Base-by-base conservation (phyloP, 2,888 invertebrate species). In the Yponomeuta plumbellus region DNA sequence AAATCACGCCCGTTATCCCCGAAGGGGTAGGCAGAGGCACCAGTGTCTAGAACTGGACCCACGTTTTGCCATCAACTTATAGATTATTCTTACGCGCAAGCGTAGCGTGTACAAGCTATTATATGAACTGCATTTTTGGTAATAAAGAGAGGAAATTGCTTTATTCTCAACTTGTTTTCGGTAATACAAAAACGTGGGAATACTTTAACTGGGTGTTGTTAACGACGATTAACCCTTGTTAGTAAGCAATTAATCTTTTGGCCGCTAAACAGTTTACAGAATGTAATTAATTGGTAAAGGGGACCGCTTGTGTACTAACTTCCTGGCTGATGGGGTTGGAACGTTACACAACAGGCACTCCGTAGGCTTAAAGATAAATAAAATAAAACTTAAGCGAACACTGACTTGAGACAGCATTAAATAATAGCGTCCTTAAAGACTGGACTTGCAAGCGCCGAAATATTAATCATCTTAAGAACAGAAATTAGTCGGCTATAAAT, bases 161-260 rank as follows among this genome's bases (percentile, higher is more conserved):
- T 59, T 59, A 13, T 22, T 10, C 5, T 59, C 17, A 17, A 17
- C 44, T 44, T 44, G 11, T 44, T 52, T 52, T 52, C 44, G 44
- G 44, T 52, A 63, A 40, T 26, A 61, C n/a, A 61, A 61, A 62
- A 64, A 11, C 65, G 65, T 65, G 65, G 57, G 65, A 65, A 57
- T 26, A 22, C 52, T 52, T 17, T 17, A 57, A 70, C 72, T 71
- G 70, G 71, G 74, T 75, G 75, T 77, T 74, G 73, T 75, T 76
- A 77, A 75, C 74, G 56, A 81, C 80, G 83, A 85, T 86, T 85
- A 85, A 82, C 81, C 81, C 81, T 81, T 80, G 84, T 84, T 83
- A 83, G 80, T 78, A 74, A 75, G 78, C 81, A 85, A 84, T 86
- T 86, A 87, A 87, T 84, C 67, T 61, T 39, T 52, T 61, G 83